phyloP scores from a whole-genome alignment of 2,888 invertebrate genomes.

The Xiphydria camelus region DNA sequence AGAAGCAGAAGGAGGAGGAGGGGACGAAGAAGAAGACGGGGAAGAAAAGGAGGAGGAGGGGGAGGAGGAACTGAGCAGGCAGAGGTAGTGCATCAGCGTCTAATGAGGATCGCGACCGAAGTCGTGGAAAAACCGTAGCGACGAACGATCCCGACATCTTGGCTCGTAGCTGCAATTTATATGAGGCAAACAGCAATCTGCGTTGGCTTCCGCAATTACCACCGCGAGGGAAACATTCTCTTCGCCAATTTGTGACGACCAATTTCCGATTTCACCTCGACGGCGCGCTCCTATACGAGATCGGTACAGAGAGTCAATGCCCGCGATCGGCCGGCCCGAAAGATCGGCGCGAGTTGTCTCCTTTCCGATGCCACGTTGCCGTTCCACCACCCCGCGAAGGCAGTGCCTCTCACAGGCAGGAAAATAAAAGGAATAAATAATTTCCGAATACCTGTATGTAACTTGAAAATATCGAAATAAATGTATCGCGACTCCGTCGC shows the following conservation, averaged over 20 bases:
- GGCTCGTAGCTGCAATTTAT: slow-evolving; percentile 20
- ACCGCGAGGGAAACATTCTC: slow-evolving; percentile 15
- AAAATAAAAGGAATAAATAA: too few species aligned
- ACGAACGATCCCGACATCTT: slow-evolving; percentile 18
- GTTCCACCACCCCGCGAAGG: too few species aligned
- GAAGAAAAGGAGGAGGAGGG: slow-evolving; percentile 3
- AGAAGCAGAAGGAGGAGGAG: neutral
- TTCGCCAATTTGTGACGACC: slow-evolving; percentile 14
- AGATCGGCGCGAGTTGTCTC: neutral
- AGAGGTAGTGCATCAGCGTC: slow-evolving; percentile 18
- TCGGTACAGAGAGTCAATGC: slow-evolving; percentile 14
- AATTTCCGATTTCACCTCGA: slow-evolving; percentile 25
- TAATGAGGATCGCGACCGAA: slow-evolving; percentile 26
- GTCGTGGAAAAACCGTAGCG: neutral
- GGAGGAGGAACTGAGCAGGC: slow-evolving; percentile 15
- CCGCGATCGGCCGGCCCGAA: slow-evolving; percentile 1
- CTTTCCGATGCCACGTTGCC: too few species aligned
- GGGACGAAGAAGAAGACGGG: neutral
- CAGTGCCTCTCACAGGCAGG: too few species aligned
- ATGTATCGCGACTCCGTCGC: too few species aligned
- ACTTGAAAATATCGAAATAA: too few species aligned
- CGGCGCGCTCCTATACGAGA: neutral
- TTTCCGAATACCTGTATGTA: too few species aligned
- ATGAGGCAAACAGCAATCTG: slow-evolving; percentile 14
- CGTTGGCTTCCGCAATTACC: slow-evolving; percentile 29